Percentiles rank a stretch among this genome's conserved stretches.
Conservation (phyloP, 2,797 vertebrate species). For the Chloroceryle inda region DNA sequence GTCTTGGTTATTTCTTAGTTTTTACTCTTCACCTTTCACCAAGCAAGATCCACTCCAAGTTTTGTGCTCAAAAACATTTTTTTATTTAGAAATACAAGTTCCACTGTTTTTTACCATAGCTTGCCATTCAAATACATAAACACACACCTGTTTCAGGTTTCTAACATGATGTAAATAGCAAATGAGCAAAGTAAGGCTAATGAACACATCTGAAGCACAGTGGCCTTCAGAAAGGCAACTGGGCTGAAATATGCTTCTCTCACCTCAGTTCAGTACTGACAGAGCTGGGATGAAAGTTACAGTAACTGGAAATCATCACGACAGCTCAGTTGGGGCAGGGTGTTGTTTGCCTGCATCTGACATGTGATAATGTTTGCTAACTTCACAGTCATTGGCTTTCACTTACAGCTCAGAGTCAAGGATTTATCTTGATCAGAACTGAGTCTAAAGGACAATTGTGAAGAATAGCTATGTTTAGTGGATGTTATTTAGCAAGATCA, state of each 20-base stretch:
- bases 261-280: not conserved
- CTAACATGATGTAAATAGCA: not conserved
- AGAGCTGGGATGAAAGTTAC: not conserved
- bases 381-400: not conserved
- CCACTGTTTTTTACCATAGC: not conserved
- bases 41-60: not conserved
- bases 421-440: not conserved
- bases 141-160: not conserved
- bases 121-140: not conserved
- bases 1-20: not conserved
- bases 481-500: not conserved
- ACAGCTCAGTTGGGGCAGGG: accelerated
- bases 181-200: not conserved
- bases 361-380: accelerated
- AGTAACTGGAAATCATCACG: not conserved
- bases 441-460: not conserved
- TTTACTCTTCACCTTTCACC: not conserved
- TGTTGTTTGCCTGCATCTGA: not conserved
- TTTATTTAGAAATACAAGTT: not conserved
- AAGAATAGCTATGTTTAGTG: not conserved
- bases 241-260: not conserved
- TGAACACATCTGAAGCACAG: not conserved
- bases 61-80: not conserved
- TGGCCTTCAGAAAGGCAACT: not conserved
- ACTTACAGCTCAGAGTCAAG: not conserved